phyloP scores from a whole-genome alignment of 2,888 invertebrate genomes.

The Villa cingulata region DNA sequence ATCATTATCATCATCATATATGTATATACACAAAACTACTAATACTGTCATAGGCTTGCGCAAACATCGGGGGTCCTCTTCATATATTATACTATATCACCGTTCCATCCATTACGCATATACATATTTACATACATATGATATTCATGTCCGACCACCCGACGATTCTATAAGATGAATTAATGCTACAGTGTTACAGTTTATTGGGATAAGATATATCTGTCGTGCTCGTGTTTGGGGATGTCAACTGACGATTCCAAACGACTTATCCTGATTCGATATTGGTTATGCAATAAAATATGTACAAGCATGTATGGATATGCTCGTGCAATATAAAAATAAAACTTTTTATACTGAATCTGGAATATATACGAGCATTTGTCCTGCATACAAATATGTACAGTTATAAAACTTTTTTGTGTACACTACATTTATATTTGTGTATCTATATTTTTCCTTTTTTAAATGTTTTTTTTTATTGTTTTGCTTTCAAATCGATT shows the following conservation, averaged over 20 bases:
- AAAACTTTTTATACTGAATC: no score
- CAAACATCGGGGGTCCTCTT: conserved; percentile 5
- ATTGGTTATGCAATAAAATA: not conserved
- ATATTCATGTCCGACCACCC: not conserved
- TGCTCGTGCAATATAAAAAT: no score
- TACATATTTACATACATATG: not conserved
- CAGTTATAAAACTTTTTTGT: no score
- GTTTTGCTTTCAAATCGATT: no score
- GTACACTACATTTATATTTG: no score
- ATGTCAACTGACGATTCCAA: conserved; percentile 8
- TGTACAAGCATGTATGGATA: no score
- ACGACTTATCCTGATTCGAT: conserved; percentile 8
- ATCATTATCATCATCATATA: no score
- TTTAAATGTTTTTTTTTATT: no score
- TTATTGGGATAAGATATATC: conserved; percentile 14
- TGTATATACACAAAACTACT: not conserved
- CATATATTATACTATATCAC: no score
- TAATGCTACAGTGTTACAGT: conserved; percentile 8
- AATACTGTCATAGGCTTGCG: conserved; percentile 10
- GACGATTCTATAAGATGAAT: conserved; percentile 1
- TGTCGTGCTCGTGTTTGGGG: conserved; percentile 13
- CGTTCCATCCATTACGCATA: not conserved
- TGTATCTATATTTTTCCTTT: no score
- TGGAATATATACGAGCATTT: no score
- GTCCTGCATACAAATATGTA: no score